phyloP scores from a whole-genome alignment of 2,888 invertebrate species.

The Morinoia aosen region DNA sequence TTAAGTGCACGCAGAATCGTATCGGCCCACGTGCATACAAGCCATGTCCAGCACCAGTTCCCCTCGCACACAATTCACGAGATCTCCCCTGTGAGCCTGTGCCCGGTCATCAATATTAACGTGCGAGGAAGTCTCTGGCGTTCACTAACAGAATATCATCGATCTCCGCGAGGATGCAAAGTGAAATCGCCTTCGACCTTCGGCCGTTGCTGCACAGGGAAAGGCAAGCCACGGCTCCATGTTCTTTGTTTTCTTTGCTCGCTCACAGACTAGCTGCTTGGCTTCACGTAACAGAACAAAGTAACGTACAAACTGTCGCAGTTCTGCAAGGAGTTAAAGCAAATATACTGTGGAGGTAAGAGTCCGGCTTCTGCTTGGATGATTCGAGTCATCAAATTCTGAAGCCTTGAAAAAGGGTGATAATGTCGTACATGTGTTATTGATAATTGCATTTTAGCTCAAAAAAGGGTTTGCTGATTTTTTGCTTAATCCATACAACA shows the following conservation, averaged over 20 bases:
- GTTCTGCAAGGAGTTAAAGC: background rate
- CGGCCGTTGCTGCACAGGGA: background rate
- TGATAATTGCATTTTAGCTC: background rate
- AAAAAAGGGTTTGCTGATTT: background rate
- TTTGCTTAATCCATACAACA: background rate
- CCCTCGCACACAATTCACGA: background rate
- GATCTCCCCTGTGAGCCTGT: background rate
- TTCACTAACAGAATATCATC: constrained; percentile 51
- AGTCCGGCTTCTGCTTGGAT: background rate
- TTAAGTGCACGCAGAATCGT: background rate
- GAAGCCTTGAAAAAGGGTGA: background rate
- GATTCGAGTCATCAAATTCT: background rate
- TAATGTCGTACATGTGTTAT: background rate
- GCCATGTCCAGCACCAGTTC: background rate
- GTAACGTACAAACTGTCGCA: background rate
- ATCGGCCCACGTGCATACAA: background rate
- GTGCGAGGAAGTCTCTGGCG: constrained; percentile 43
- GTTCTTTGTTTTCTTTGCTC: background rate
- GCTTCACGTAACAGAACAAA: background rate
- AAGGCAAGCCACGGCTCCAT: background rate
- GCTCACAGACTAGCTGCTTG: background rate
- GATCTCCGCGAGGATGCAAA: constrained; percentile 42
- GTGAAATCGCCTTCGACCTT: constrained; percentile 37
- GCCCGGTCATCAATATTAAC: constrained; percentile 41
- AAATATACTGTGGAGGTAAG: background rate